These are phyloP conservation scores for Helleia helle DNA, from an alignment of 2,888 invertebrate species.

Conservation along the genomic window DNA sequence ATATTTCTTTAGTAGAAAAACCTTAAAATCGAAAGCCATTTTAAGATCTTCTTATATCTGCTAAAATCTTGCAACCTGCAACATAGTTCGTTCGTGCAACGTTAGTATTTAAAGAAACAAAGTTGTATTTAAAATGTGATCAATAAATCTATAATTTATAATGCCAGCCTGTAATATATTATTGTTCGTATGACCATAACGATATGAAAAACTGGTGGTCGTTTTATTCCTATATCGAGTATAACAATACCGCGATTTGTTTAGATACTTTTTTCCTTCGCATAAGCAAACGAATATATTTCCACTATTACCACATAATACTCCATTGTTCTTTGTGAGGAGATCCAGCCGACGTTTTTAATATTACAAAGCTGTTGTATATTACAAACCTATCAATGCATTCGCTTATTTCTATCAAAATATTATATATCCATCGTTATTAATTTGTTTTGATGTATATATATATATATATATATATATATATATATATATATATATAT, in stretches of 20 bases:
- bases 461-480: no score
- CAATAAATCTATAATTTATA: constrained; percentile 18
- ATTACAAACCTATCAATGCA: constrained; percentile 40
- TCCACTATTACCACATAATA: constrained; percentile 73
- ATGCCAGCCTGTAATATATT: constrained; percentile 23
- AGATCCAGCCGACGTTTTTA: constrained; percentile 64
- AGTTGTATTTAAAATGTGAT: constrained; percentile 2
- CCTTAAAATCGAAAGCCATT: no score
- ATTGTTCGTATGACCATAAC: constrained; percentile 28
- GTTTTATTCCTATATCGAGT: constrained; percentile 45
- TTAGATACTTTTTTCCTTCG: constrained; percentile 64
- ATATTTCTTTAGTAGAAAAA: no score
- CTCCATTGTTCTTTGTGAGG: constrained; percentile 68
- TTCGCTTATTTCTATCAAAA: no score
- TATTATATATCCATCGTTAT: no score
- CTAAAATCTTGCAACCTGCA: no score
- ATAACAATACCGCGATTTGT: constrained; percentile 69
- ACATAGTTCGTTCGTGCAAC: no score
- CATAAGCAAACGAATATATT: constrained; percentile 68
- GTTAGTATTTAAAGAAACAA: not conserved
- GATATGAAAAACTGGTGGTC: constrained; percentile 36
- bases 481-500: no score
- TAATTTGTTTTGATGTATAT: no score
- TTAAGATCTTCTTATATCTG: no score
- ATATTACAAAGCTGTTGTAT: constrained; percentile 52